Base-by-base conservation (phyloP, 2,888 invertebrate species). In the Perizoma affinitatum region DNA sequence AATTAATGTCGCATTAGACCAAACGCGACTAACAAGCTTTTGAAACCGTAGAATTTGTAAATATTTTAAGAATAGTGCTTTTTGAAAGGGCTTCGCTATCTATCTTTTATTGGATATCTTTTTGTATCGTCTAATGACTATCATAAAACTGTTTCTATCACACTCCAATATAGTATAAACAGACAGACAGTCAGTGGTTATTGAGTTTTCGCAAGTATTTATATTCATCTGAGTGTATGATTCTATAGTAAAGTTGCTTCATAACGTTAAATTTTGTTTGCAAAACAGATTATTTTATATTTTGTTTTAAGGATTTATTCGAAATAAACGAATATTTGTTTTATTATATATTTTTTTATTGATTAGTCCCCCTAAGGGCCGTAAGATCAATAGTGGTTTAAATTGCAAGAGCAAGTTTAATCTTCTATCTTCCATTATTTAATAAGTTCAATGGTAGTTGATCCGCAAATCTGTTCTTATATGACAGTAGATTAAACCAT, bases 271-370 rank as follows among this genome's bases (percentile, higher is more conserved):
- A 48, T 41, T 59, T 45, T 35, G 35, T 53, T 43, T 42, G 46
- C 45, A 41, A 40, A 38, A 36, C 45, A 50, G 41, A 46, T 58
- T 43, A 47, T 50, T 45, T 53, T 22, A 54, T 56, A 40, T 33
- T 44, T 54, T 41, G 42, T 48, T 53, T 5, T 33, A 46, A 10
- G 50, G 53, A 38, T 57, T 48, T 49, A 50, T 52, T 52, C 10
- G 35, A 38, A 60, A 60, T 54, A 54, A 59, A 51, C n/a, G 36
- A 38, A 47, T 54, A 54, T 49, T 54, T 60, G 35, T 50, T 46
- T 54, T 34, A 45, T 47, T 69, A 54, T 50, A 33, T 54, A 10
- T 58, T 54, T 59, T 45, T 35, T 54, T 54, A 5, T 6, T 38
- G 4, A 38, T 6, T 38, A 7, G 6, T 3, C 5, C 5, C 5